Evolutionary conservation across 2,797 vertebrate species (phyloP).

Genomic region (Hippoglossus hippoglossus): DNA sequence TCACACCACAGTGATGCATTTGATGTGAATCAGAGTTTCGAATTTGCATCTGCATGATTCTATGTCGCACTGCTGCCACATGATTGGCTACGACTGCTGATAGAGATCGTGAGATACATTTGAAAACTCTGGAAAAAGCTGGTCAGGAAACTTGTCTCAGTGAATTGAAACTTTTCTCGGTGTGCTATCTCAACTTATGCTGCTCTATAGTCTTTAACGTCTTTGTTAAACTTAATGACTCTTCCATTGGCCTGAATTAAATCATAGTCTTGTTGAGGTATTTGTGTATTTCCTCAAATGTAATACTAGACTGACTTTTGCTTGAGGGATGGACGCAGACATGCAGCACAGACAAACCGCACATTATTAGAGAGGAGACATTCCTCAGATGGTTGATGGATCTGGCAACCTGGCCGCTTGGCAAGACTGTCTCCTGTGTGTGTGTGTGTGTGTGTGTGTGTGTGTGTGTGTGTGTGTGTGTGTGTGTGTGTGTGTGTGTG

Average conservation of each 20-base stretch:
- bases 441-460: slow-evolving; percentile 21
- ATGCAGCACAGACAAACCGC: slow-evolving; percentile 55
- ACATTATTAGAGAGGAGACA: slow-evolving; percentile 68
- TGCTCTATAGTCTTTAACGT: not conserved
- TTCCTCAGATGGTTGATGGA: slow-evolving; percentile 64
- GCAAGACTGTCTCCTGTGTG: slow-evolving; percentile 14
- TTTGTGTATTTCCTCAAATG: slow-evolving; percentile 35
- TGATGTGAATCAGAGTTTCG: not conserved
- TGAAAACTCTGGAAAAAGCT: not conserved
- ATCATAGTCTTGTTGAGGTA: not conserved
- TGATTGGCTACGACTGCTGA: not conserved
- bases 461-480: slow-evolving; percentile 29
- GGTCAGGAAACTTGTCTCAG: not conserved
- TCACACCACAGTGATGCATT: not conserved
- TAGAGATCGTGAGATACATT: not conserved
- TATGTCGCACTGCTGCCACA: not conserved
- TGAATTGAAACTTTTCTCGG: no score
- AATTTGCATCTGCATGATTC: not conserved
- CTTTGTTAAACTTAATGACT: not conserved
- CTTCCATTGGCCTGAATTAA: not conserved
- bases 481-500: slow-evolving; percentile 12
- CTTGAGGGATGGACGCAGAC: slow-evolving; percentile 34
- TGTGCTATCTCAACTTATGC: not conserved
- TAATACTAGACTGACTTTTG: slow-evolving; percentile 37
- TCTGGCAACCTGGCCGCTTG: slow-evolving; percentile 59